A percentile compares a stretch with the other conserved stretches of the same genome.
Evolutionary conservation across 2,888 invertebrate genomes (phyloP).

Genomic region (Dichetophora obliterata): DNA sequence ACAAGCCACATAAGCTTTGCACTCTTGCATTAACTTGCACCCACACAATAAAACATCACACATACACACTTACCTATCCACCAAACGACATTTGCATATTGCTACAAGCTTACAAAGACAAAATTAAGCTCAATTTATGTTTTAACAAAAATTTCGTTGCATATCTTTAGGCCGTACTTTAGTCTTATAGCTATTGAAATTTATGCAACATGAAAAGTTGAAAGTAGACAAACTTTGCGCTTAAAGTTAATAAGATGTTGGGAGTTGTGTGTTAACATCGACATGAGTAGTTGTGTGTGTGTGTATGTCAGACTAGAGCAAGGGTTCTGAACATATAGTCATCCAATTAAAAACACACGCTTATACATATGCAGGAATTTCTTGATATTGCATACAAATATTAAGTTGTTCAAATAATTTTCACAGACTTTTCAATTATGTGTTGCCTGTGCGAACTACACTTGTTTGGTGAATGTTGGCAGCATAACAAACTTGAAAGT

Average conservation of each 20-base stretch:
- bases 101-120: background rate
- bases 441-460: background rate
- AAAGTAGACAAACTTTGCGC: too few relatives aligned
- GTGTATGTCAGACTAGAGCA: too few relatives aligned
- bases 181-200: background rate
- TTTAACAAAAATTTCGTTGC: constrained; percentile 9
- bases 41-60: constrained; percentile 23
- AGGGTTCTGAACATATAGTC: too few relatives aligned
- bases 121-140: constrained; percentile 17
- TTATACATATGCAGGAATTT: too few relatives aligned
- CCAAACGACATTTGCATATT: background rate
- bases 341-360: too few relatives aligned
- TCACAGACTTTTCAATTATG: background rate
- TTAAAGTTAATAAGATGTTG: too few relatives aligned
- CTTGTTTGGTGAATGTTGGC: too few relatives aligned
- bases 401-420: background rate
- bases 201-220: too few relatives aligned
- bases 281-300: too few relatives aligned
- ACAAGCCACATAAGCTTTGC: background rate
- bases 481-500: too few relatives aligned
- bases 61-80: constrained; percentile 21
- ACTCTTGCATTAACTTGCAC: background rate
- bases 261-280: too few relatives aligned
- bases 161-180: constrained; percentile 7
- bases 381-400: background rate